Percentiles rank a stretch among this genome's conserved stretches.
Conservation (phyloP, 2,797 vertebrate species). For the Fistularia tabacaria region DNA sequence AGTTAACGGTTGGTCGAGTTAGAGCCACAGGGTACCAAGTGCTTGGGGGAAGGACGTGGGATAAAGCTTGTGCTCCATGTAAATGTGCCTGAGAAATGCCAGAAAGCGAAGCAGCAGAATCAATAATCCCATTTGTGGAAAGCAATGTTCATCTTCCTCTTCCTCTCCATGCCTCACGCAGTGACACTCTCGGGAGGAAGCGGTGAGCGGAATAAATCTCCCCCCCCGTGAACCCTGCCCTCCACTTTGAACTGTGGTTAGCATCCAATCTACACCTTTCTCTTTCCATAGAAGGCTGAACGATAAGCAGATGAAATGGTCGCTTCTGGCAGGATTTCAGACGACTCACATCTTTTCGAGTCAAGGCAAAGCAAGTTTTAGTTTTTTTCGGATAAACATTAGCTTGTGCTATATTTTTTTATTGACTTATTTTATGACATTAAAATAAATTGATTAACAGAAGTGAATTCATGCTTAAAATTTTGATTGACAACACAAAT, state of each 20-base stretch:
- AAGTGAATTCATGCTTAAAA: no score
- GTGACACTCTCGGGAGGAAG: constrained; percentile 12
- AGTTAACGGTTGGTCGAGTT: constrained; percentile 16
- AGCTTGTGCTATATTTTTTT: no score
- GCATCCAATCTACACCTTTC: constrained; percentile 14
- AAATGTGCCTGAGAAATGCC: constrained; percentile 35
- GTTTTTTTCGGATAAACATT: no score
- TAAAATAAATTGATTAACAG: no score
- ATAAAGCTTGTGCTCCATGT: constrained; percentile 27
- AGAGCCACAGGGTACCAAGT: constrained; percentile 27
- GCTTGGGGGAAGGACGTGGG: constrained; percentile 22
- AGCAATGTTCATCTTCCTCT: not conserved
- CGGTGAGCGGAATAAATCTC: constrained; percentile 26
- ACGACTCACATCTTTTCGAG: no score
- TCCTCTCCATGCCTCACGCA: constrained; percentile 21
- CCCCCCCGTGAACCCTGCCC: constrained; percentile 6
- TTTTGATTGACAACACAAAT: no score
- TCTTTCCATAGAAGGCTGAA: constrained; percentile 7
- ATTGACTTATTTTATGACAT: no score
- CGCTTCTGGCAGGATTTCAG: not conserved
- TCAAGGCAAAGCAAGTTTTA: no score
- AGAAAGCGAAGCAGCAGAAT: constrained; percentile 33
- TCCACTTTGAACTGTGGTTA: constrained; percentile 9
- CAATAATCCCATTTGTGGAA: constrained; percentile 34
- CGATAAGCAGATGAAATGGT: constrained; percentile 5